Evolutionary conservation across 2,113 vertebrate species (phyloP).

Genomic region (Neolamprologus fasciatus): DNA sequence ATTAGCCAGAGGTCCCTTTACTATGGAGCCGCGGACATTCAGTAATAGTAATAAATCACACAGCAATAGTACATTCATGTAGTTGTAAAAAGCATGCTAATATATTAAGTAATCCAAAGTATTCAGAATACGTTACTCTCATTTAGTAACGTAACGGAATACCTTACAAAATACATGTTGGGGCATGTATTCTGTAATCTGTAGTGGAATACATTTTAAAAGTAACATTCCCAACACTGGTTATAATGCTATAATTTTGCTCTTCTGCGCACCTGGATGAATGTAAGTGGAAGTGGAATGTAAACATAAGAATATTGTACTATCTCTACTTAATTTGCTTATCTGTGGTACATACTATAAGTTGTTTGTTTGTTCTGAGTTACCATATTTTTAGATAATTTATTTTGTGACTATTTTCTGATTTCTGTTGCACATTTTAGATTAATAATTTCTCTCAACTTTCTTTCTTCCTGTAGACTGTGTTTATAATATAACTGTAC

Average conservation of each 20-base stretch:
- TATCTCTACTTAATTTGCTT: background rate
- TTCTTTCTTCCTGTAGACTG: background rate
- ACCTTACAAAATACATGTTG: background rate
- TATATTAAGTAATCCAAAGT: too few relatives aligned
- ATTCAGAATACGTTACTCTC: too few relatives aligned
- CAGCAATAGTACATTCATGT: too few relatives aligned
- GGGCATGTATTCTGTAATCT: background rate
- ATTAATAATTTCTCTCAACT: background rate
- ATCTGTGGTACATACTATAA: background rate
- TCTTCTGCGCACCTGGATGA: background rate
- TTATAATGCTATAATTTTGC: background rate
- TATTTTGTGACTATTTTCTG: background rate
- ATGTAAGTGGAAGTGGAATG: background rate
- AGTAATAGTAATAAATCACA: too few relatives aligned
- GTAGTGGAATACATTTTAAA: background rate
- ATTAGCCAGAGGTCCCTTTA: background rate
- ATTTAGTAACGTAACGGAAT: too few relatives aligned
- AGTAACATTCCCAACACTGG: background rate
- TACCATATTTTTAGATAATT: background rate
- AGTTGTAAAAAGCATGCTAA: too few relatives aligned
- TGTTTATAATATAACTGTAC: background rate
- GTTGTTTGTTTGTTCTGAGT: background rate
- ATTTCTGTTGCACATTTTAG: background rate
- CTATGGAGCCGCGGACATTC: too few relatives aligned
- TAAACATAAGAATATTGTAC: background rate